A percentile compares a stretch with the other conserved stretches of the same genome.
phyloP scores from a whole-genome alignment of 2,113 vertebrate genomes.

The Forbesichthys papilliferus region DNA sequence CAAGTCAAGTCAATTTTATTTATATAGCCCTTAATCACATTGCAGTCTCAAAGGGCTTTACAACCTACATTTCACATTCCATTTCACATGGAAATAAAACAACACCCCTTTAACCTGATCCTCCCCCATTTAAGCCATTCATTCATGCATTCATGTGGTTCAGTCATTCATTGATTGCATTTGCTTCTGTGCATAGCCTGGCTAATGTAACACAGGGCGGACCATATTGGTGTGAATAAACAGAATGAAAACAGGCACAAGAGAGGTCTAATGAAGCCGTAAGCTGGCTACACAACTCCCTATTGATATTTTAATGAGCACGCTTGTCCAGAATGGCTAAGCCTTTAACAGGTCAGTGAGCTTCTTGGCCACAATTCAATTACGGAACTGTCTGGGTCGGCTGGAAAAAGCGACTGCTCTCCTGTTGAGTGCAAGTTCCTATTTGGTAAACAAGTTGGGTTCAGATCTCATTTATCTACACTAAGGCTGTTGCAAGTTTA shows the following conservation, averaged over 20 bases:
- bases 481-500: background rate
- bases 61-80: no score
- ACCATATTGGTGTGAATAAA: background rate
- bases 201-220: slow-evolving; percentile 6
- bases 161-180: background rate
- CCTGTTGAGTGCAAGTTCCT: slow-evolving; percentile 18
- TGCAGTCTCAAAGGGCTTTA: no score
- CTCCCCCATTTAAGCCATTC: background rate
- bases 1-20: no score
- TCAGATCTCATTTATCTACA: background rate
- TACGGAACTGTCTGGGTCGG: slow-evolving; percentile 22
- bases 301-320: slow-evolving; percentile 55
- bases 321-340: slow-evolving; percentile 41
- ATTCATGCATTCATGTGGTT: background rate
- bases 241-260: background rate
- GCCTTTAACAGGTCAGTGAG: slow-evolving; percentile 31
- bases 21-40: no score
- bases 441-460: slow-evolving; percentile 21
- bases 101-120: no score
- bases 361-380: slow-evolving; percentile 48
- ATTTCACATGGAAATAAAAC: no score
- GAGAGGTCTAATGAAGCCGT: slow-evolving; percentile 10
- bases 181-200: no score
- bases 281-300: background rate
- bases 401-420: slow-evolving; percentile 12